A percentile compares a stretch with the other conserved stretches of the same genome.
Evolutionary conservation across 1,140 invertebrate genomes (phyloP).

Genomic region (Cheumatopsyche charites): DNA sequence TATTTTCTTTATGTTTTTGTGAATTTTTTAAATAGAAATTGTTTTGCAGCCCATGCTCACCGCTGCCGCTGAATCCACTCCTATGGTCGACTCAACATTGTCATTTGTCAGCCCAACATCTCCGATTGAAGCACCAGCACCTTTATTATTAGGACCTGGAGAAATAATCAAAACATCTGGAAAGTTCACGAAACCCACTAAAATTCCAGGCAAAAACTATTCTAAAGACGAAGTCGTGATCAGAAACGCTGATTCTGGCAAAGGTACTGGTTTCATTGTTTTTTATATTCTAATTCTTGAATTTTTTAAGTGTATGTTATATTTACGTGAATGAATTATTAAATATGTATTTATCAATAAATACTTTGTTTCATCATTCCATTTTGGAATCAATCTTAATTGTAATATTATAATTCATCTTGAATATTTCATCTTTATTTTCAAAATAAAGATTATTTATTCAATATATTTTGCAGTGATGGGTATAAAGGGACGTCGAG

Average conservation of each 20-base stretch:
- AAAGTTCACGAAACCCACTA: constrained; percentile 86
- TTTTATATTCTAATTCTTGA: neutral
- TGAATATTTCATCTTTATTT: neutral
- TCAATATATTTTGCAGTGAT: constrained; percentile 77
- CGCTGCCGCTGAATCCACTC: constrained; percentile 53
- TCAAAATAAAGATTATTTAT: neutral
- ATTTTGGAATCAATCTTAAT: too few species aligned
- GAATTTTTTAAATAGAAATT: neutral
- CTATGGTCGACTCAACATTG: constrained; percentile 51
- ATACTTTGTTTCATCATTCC: neutral
- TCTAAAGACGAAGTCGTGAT: constrained; percentile 94
- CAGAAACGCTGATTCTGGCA: constrained; percentile 90
- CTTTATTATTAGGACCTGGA: constrained; percentile 72
- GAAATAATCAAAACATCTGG: constrained; percentile 87
- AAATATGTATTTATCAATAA: neutral
- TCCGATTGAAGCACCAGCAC: constrained; percentile 59
- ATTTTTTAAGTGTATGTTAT: neutral
- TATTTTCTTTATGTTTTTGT: neutral
- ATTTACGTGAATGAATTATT: too few species aligned
- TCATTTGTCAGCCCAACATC: constrained; percentile 50
- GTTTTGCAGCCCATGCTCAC: constrained; percentile 41
- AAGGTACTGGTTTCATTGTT: constrained; percentile 68
- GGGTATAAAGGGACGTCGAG: constrained; percentile 96
- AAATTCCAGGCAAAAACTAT: constrained; percentile 89
- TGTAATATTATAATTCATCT: too few species aligned